These are phyloP conservation scores for Drosophila birchii DNA, from an alignment of 2,888 invertebrate genomes.

Conservation along the genomic window DNA sequence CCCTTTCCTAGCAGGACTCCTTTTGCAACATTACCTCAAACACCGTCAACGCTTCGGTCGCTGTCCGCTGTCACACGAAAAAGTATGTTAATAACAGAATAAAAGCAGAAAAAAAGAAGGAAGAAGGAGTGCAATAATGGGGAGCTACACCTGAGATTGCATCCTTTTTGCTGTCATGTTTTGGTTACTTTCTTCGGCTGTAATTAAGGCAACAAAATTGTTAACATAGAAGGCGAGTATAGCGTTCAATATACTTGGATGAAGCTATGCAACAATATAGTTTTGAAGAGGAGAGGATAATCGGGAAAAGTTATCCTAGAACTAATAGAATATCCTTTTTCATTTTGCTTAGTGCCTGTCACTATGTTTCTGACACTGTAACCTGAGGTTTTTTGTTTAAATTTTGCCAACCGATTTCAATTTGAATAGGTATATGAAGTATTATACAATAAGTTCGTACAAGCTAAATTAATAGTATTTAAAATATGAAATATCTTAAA, in stretches of 20 bases:
- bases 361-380: background rate
- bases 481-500: too few species aligned
- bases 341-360: background rate
- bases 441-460: too few species aligned
- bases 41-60: slow-evolving; percentile 30
- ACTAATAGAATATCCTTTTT: background rate
- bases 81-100: slow-evolving; percentile 33
- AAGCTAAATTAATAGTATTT: too few species aligned
- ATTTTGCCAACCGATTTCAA: too few species aligned
- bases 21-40: slow-evolving; percentile 46
- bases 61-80: slow-evolving; percentile 27
- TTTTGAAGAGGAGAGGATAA: background rate
- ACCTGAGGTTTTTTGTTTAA: too few species aligned
- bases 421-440: too few species aligned
- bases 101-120: background rate
- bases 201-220: slow-evolving; percentile 71
- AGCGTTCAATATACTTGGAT: background rate
- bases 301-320: background rate
- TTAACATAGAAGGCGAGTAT: background rate
- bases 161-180: slow-evolving; percentile 22
- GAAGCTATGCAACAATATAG: background rate
- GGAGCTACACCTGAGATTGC: slow-evolving; percentile 46
- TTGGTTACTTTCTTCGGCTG: slow-evolving; percentile 43
- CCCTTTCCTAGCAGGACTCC: slow-evolving; percentile 12
- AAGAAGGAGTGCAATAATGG: slow-evolving; percentile 11